Base-by-base conservation (phyloP, 2,888 invertebrate species). In the Pelosia muscerda region DNA sequence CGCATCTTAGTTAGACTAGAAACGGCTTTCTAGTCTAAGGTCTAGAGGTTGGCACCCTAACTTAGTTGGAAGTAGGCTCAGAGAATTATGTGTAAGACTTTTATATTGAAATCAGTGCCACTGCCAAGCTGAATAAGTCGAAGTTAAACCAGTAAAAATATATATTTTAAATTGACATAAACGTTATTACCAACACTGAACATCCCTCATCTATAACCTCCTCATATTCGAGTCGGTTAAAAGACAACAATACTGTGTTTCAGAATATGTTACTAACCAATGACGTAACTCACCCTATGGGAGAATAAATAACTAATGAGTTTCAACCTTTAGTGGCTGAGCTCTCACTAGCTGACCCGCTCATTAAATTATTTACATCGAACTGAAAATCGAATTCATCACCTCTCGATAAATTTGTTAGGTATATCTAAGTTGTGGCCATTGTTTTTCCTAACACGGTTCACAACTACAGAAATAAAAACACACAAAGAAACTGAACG, bases 261-360 rank as follows among this genome's bases (percentile, higher is more conserved):
- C 49, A n/a, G 49, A 49, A 49, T n/a, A 49, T 49, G 49, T n/a
- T 49, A 49, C n/a, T 6, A 49, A 9, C 49, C 49, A 49, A 49
- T 49, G 49, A 49, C 49, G 49, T 49, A 38, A n/a, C n/a, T n/a
- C 49, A 49, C 49, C 49, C 49, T 49, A 49, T 49, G 49, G 49
- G 1, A n/a, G 19, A 6, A 19, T 49, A 9, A 49, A 49, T 49
- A n/a, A 49, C 49, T 49, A 49, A 49, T 49, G 49, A 49, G n/a
- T n/a, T 49, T 49, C n/a, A 49, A 49, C 49, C 49, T 49, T n/a
- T n/a, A 49, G 49, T 49, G 49, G 49, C 49, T 49, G 49, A 49
- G 49, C n/a, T 49, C 49, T 49, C 49, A 49, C 49, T 49, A 49
- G 49, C 49, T 49, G 49, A 42, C 49, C 49, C 49, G n/a, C 49